These are phyloP conservation scores for Yponomeuta cagnagella DNA, from an alignment of 2,888 invertebrate species.

Conservation along the genomic window DNA sequence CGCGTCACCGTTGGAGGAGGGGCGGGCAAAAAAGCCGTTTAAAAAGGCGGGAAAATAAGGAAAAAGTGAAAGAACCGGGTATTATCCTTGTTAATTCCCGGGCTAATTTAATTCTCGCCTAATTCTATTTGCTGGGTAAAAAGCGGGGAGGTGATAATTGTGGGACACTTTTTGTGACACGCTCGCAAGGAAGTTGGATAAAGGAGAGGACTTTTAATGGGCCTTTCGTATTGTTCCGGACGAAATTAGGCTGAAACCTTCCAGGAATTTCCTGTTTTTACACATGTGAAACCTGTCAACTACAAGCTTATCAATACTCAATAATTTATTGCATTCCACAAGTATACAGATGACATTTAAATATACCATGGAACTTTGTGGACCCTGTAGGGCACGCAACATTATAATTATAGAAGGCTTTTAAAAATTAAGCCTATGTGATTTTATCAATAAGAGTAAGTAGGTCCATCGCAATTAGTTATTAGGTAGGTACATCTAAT, in stretches of 20 bases:
- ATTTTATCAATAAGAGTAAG: no score
- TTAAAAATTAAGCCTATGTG: no score
- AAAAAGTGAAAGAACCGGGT: slow-evolving; percentile 56
- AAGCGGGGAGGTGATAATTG: slow-evolving; percentile 69
- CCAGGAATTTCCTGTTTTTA: background rate
- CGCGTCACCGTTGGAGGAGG: slow-evolving; percentile 32
- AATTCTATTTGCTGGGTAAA: slow-evolving; percentile 73
- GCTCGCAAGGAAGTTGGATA: slow-evolving; percentile 37
- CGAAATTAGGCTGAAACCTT: background rate
- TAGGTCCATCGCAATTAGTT: no score
- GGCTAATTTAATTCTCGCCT: slow-evolving; percentile 73
- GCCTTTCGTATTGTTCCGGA: slow-evolving; percentile 25
- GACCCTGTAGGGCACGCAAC: no score
- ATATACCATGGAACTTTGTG: no score
- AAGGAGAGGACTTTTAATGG: slow-evolving; percentile 22
- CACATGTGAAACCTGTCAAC: no score
- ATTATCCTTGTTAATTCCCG: slow-evolving; percentile 74
- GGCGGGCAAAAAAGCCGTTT: slow-evolving; percentile 46
- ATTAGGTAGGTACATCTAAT: no score
- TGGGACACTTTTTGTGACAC: slow-evolving; percentile 55
- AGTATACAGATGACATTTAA: no score
- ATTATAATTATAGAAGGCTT: no score
- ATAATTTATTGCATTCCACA: no score
- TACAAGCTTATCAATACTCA: no score
- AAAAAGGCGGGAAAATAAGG: slow-evolving; percentile 56